Base-by-base conservation (phyloP, 1,140 invertebrate species). In the Drosophila subpulchrella region DNA sequence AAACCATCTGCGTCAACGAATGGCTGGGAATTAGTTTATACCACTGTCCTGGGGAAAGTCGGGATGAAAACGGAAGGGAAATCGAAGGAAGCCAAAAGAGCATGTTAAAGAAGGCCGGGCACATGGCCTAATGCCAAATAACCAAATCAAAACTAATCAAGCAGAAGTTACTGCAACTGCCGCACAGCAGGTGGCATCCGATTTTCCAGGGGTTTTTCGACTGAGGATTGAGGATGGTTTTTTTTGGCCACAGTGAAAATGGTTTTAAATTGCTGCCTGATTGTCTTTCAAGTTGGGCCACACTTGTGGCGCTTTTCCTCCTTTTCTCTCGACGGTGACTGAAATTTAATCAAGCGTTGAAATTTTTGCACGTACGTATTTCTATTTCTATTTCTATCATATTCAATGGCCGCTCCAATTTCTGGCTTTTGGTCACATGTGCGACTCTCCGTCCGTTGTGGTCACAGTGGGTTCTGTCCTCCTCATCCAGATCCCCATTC, bases 71-170 rank as follows among this genome's bases (percentile, higher is more conserved):
- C 56, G 50, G 46, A 24, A 10, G 11, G 34, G 47, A 61, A 78
- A 62, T 70, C 46, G 53, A 86, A 51, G 54, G 54, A 75, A 78
- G 63, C 51, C 51, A 17, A 71, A 70, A 48, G 67, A 57, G 67
- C 50, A 70, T 57, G 51, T 71, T 50, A 73, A 63, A 61, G 76
- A 63, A 38, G 50, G 20, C 48, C n/a, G 27, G 71, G 77, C 81
- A 84, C 63, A 81, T 78, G 79, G 81, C 74, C 68, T 72, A 89
- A 89, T 78, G 70, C 84, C 77, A 58, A 83, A 88, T 79, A 89
- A 89, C 80, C 84, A 89, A 89, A 89, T 89, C 84, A 89, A 89
- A 89, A 81, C 84, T 89, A 89, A 89, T 89, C 84, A 82, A 78
- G 80, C 80, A 84, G 84, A 89, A 89, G 84, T 81, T 89, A 81